A percentile compares a stretch with the other conserved stretches of the same genome.
Conservation (phyloP, 2,888 invertebrate genomes). For the Stenodema calcarata region DNA sequence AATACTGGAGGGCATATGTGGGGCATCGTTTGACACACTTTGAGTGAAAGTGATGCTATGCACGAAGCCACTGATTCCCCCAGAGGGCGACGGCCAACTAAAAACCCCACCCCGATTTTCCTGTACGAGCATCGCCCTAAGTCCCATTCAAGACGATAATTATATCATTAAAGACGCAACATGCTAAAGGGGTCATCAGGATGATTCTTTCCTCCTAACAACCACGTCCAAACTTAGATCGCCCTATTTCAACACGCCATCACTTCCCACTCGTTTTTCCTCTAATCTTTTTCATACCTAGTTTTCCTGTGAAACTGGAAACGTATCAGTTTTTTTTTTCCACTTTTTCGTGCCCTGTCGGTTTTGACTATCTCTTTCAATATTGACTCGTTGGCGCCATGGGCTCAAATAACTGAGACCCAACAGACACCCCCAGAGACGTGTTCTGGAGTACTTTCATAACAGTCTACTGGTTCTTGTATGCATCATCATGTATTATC, state of each 20-base stretch:
- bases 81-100: not conserved
- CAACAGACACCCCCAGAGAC: too few relatives aligned
- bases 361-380: too few relatives aligned
- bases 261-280: not conserved
- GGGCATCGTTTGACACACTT: constrained; percentile 28
- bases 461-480: too few relatives aligned
- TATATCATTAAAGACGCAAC: not conserved
- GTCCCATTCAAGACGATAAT: not conserved
- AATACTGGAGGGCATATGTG: not conserved
- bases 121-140: not conserved
- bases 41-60: constrained; percentile 23
- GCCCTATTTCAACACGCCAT: constrained; percentile 14
- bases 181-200: not conserved
- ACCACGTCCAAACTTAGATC: constrained; percentile 14
- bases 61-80: not conserved
- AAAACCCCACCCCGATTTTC: not conserved
- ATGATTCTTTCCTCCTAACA: not conserved
- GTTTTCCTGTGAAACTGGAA: too few relatives aligned
- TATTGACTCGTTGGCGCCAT: too few relatives aligned
- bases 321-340: too few relatives aligned
- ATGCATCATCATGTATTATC: too few relatives aligned
- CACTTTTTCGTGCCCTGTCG: too few relatives aligned
- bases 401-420: too few relatives aligned
- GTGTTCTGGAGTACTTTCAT: too few relatives aligned
- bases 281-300: too few relatives aligned